Percentiles rank a stretch among this genome's conserved stretches.
phyloP scores from a whole-genome alignment of 2,797 vertebrate genomes.

The Diglossa cyanea region DNA sequence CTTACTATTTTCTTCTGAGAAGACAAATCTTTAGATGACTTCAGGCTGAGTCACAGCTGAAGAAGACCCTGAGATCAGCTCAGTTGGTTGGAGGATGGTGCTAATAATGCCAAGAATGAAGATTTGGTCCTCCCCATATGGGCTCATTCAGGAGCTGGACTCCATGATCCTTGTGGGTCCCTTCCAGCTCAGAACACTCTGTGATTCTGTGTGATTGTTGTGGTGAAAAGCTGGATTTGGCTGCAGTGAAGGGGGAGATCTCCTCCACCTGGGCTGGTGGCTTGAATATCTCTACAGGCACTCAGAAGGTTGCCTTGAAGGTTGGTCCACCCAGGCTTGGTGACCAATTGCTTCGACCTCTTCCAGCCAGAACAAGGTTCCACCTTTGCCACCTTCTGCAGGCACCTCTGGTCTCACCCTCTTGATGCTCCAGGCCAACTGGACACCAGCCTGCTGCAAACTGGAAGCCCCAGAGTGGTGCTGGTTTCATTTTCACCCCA shows the following conservation, averaged over 20 bases:
- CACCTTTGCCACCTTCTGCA: background rate
- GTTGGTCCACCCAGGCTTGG: background rate
- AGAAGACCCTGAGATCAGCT: background rate
- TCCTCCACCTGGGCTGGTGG: background rate
- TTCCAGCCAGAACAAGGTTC: background rate
- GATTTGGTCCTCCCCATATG: background rate
- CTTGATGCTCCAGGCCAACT: background rate
- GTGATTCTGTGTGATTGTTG: background rate
- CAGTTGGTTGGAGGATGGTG: background rate
- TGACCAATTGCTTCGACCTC: background rate
- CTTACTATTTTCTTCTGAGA: background rate
- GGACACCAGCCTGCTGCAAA: background rate
- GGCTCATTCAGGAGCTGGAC: background rate
- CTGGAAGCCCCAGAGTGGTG: background rate
- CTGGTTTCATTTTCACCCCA: fast-evolving
- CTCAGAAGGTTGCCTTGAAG: background rate
- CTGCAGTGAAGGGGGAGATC: background rate
- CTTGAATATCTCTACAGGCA: fast-evolving
- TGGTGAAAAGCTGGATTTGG: background rate
- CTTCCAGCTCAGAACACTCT: background rate
- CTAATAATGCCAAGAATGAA: background rate
- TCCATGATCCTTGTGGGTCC: fast-evolving
- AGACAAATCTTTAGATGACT: background rate
- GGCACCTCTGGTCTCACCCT: background rate
- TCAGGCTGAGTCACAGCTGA: background rate